phyloP scores from a whole-genome alignment of 2,888 invertebrate genomes.

The Oxyteleia sp. region DNA sequence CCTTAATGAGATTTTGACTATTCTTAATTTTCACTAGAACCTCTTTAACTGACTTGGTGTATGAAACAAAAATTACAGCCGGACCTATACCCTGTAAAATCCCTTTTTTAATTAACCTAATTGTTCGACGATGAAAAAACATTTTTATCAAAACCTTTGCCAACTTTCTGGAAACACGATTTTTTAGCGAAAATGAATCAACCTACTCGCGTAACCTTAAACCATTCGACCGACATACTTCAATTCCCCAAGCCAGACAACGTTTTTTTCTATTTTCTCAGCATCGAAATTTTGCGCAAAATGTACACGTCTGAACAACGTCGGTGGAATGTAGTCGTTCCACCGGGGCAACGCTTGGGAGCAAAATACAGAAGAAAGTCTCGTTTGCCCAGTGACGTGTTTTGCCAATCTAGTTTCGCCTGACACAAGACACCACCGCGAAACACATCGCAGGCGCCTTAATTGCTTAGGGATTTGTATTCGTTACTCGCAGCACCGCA shows the following conservation, averaged over 20 bases:
- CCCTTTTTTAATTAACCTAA: too few species aligned
- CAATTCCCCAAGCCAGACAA: neutral
- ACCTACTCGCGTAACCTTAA: too few species aligned
- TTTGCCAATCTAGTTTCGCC: slow-evolving; percentile 65
- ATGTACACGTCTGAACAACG: slow-evolving; percentile 38
- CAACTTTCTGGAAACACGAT: too few species aligned
- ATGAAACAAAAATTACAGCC: too few species aligned
- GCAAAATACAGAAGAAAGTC: slow-evolving; percentile 57
- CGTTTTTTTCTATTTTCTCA: neutral
- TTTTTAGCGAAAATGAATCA: too few species aligned
- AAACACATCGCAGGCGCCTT: slow-evolving; percentile 80
- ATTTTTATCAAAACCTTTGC: too few species aligned
- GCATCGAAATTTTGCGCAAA: slow-evolving; percentile 7
- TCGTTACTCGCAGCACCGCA: slow-evolving; percentile 81
- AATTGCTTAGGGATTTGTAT: slow-evolving; percentile 85
- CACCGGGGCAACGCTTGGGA: slow-evolving; percentile 31
- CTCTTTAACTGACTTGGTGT: too few species aligned
- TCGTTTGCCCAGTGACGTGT: slow-evolving; percentile 63
- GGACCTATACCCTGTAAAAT: too few species aligned
- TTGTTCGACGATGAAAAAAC: too few species aligned
- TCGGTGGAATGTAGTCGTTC: slow-evolving; percentile 44
- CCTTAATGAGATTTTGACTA: too few species aligned
- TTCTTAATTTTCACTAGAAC: too few species aligned
- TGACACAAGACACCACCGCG: slow-evolving; percentile 72
- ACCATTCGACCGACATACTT: neutral